These are phyloP conservation scores for Nebria salina DNA, from an alignment of 2,888 invertebrate genomes.

Conservation along the genomic window DNA sequence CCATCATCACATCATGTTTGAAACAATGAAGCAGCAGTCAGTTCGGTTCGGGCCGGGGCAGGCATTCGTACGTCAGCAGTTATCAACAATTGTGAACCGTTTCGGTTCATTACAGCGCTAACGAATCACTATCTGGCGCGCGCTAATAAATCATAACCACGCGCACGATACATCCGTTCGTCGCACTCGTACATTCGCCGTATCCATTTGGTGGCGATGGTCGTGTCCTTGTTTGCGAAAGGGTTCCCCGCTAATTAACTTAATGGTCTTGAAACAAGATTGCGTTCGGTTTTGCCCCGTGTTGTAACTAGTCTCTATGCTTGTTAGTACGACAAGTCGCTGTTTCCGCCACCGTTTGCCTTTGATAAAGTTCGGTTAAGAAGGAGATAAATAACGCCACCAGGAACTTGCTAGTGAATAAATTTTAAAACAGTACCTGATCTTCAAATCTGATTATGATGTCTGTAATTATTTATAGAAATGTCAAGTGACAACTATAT, in stretches of 20 bases:
- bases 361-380: constrained; percentile 43
- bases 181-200: constrained; percentile 18
- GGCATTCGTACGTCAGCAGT: constrained; percentile 44
- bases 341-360: neutral
- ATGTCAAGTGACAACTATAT: neutral
- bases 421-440: constrained; percentile 3
- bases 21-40: constrained; percentile 41
- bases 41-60: neutral
- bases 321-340: constrained; percentile 3
- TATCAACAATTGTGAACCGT: constrained; percentile 47
- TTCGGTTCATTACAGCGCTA: constrained; percentile 47
- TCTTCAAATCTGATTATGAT: neutral
- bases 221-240: constrained; percentile 54
- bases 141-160: constrained; percentile 42
- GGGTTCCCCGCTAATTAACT: constrained; percentile 62
- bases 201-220: neutral
- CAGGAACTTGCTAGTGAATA: constrained; percentile 36
- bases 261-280: constrained; percentile 65
- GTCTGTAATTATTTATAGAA: neutral
- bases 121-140: constrained; percentile 46
- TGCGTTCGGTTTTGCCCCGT: constrained; percentile 59
- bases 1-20: constrained; percentile 27
- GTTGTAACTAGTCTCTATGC: neutral
- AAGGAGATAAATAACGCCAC: constrained; percentile 39
- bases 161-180: constrained; percentile 33